Conservation (phyloP, 2,797 vertebrate species). For the Loriculus beryllinus region DNA sequence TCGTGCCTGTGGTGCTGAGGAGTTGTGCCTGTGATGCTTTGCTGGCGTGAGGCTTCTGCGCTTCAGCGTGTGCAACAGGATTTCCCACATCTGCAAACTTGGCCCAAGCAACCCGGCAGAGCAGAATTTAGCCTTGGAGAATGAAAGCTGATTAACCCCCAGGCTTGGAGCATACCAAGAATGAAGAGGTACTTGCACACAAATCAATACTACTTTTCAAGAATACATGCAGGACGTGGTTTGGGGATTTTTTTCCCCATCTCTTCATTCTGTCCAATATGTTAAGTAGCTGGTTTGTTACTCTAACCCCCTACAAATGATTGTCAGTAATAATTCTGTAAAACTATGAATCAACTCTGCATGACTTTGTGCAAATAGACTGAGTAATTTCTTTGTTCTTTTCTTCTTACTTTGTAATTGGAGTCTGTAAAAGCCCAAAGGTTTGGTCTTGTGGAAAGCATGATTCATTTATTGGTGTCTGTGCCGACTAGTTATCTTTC, state of each 20-base stretch:
- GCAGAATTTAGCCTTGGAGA: background rate
- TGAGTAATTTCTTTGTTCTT: slow-evolving; percentile 83
- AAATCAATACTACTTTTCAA: background rate
- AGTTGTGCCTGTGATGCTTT: background rate
- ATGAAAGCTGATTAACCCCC: background rate
- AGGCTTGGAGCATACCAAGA: background rate
- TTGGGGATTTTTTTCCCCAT: background rate
- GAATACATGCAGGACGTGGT: background rate
- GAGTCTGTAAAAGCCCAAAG: slow-evolving; percentile 80
- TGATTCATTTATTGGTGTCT: slow-evolving; percentile 84
- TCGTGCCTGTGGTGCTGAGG: background rate
- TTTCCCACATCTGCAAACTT: background rate
- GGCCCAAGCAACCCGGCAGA: background rate
- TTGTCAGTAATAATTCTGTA: slow-evolving; percentile 75
- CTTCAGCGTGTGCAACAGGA: background rate
- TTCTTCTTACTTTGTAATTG: slow-evolving; percentile 76
- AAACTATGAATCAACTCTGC: slow-evolving; percentile 79
- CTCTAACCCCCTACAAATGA: slow-evolving; percentile 59
- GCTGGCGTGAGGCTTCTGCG: background rate
- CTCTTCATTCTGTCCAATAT: slow-evolving; percentile 1
- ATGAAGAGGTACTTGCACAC: slow-evolving; percentile 1
- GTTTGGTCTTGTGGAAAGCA: slow-evolving; percentile 77
- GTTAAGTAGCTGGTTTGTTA: slow-evolving; percentile 35
- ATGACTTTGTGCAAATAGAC: slow-evolving; percentile 76
- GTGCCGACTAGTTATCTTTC: slow-evolving; percentile 71